Conservation (phyloP, 1,140 invertebrate genomes). For the Leptopilina clavipes region DNA sequence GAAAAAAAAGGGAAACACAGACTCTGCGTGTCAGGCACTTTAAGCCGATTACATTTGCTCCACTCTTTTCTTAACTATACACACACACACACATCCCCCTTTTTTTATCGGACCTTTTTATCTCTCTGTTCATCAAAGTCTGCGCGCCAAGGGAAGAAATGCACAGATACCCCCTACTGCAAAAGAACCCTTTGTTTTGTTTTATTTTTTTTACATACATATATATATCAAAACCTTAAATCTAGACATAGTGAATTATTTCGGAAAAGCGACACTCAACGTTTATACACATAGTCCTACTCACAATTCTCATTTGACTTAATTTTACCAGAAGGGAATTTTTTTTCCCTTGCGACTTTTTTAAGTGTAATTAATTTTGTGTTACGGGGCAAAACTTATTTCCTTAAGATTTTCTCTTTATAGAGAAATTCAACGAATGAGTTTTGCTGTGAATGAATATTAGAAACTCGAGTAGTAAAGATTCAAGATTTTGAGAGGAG, state of each 20-base stretch:
- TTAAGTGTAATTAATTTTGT: background rate
- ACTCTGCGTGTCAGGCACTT: background rate
- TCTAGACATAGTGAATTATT: background rate
- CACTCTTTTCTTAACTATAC: background rate
- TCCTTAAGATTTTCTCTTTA: no score
- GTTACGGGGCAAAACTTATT: no score
- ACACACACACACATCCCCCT: background rate
- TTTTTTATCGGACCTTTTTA: constrained; percentile 6
- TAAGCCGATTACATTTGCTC: background rate
- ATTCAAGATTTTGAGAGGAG: background rate
- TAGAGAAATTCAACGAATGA: no score
- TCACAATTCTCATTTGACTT: no score
- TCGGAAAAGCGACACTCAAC: background rate
- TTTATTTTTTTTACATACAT: no score
- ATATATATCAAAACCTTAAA: background rate
- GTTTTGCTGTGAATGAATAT: background rate
- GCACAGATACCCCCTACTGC: background rate
- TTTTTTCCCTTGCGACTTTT: no score
- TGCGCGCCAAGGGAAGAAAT: background rate
- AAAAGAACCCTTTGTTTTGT: background rate
- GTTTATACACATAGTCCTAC: no score
- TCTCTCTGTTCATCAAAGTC: background rate
- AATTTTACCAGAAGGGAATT: no score
- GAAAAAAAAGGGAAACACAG: constrained; percentile 9
- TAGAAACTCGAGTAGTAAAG: background rate